A percentile compares a stretch with the other conserved stretches of the same genome.
Evolutionary conservation across 2,888 invertebrate genomes (phyloP).

Genomic region (Allygus modestus): DNA sequence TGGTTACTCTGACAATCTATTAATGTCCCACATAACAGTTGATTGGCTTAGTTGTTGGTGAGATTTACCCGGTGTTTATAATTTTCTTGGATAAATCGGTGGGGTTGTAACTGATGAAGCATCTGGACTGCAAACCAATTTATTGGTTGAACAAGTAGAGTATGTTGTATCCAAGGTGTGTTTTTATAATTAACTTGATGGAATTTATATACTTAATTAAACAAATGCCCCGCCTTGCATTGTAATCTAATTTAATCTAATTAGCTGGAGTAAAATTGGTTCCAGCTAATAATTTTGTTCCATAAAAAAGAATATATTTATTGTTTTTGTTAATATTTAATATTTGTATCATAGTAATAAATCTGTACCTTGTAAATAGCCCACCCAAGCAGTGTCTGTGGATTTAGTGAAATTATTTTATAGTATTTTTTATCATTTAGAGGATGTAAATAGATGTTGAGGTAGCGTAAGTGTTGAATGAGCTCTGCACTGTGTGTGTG

Average conservation of each 20-base stretch:
- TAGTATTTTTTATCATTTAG: constrained; percentile 51
- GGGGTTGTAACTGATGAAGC: too few relatives aligned
- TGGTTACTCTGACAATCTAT: too few relatives aligned
- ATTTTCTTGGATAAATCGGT: too few relatives aligned
- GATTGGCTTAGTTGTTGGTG: too few relatives aligned
- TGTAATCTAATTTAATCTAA: neutral
- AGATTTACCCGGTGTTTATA: too few relatives aligned
- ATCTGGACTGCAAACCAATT: too few relatives aligned
- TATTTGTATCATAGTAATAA: constrained; percentile 39
- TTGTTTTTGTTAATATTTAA: constrained; percentile 37
- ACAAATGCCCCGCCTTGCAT: neutral
- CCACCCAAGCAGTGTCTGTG: constrained; percentile 34
- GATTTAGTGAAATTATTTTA: constrained; percentile 51
- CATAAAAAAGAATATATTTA: constrained; percentile 21
- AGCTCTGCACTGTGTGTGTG: constrained; percentile 41
- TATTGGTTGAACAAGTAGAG: neutral
- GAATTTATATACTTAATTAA: neutral
- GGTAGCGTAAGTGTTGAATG: constrained; percentile 34
- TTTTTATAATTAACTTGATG: neutral
- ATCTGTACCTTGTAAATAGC: constrained; percentile 42
- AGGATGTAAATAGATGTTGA: constrained; percentile 30
- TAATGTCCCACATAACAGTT: too few relatives aligned
- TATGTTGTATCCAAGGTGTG: neutral
- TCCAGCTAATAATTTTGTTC: neutral
- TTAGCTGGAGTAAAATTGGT: neutral